Base-by-base conservation (phyloP, 1,140 invertebrate genomes). In the Cataglyphis hispanica region DNA sequence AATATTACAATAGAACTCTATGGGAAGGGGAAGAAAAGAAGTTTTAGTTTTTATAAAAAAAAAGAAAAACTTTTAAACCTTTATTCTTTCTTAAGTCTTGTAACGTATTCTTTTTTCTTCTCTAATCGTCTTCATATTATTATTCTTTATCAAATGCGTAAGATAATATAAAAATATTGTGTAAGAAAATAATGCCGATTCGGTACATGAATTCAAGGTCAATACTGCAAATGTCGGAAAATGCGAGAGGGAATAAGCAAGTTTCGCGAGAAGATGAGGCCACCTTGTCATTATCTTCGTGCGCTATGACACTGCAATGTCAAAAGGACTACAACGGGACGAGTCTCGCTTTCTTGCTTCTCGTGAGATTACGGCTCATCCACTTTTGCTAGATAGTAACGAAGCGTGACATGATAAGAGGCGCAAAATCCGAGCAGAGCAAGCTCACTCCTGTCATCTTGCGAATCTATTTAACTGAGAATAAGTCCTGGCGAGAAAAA, bases 331-430 rank as follows among this genome's bases (percentile, higher is more conserved):
- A 50, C 34, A 46, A 72, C 37, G n/a, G 37, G 67, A 34, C 63
- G 31, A 40, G 40, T 56, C 78, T 27, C 67, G 67, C n/a, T 74
- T 83, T 74, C 78, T 74, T 74, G 67, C 67, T 74, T 67, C 78
- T 67, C 78, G n/a, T 19, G 50, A 72, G 78, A 83, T 72, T 74
- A 74, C 53, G 37, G 25, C 66, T 83, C 53, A 83, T 83, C 78
- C 78, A 83, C 78, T 74, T 74, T 83, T 60, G 78, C 53, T 13
- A 58, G 78, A 46, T 70, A 69, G 77, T 81, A 81, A 83, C 78
- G 78, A 74, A n/a, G 37, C 67, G 53, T 83, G 67, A 83, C 67
- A 60, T 43, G 67, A 83, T 83, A 83, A 83, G 67, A 16, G 67
- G 67, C 25, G 40, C 67, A 74, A 83, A 83, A 83, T 83, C 53